Base-by-base conservation (phyloP, 2,113 vertebrate species). In the Triplophysa siluroides region DNA sequence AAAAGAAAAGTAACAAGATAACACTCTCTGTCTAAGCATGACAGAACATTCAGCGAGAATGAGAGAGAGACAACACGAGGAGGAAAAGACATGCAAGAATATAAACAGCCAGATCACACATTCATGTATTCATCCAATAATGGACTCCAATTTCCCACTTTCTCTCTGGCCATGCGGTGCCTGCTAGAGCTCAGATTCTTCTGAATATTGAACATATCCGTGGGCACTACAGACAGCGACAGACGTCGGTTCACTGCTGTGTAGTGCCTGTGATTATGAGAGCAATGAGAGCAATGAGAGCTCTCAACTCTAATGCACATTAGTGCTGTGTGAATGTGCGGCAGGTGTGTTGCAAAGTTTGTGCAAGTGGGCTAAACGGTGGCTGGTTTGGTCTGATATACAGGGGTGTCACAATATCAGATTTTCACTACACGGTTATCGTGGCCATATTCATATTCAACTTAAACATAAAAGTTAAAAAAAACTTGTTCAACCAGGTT, bases 251-350 rank as follows among this genome's bases (percentile, higher is more conserved):
- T 87, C 85, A 86, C 89, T 58, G 85, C 82, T 85, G 88, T 88
- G 89, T 87, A 85, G 87, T 82, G 78, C 86, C 83, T 80, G 84
- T 89, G 90, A 91, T 90, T 90, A 90, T 83, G 86, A 83, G 86
- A 85, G 89, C 90, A 91, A 88, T 87, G 85, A 80, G n/a, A n/a
- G n/a, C n/a, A n/a, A n/a, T n/a, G n/a, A n/a, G 79, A 85, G 81
- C 75, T 52, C 23, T 76, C 45, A 65, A 24, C 61, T 50, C 43
- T 76, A 76, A 65, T 76, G 74, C 24, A 21, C 33, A 52, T 50
- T 65, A 65, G 12, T 18, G 24, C n/a, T 54, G 62, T 76, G 24
- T 52, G 38, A 24, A 13, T 47, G 41, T 63, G 60, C 8, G 19
- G 33, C 4, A 29, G 19, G 19, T 26, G 14, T 50, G 12, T 47